Evolutionary conservation across 2,888 invertebrate species (phyloP).

Genomic region (Stenoptilia bipunctidactyla): DNA sequence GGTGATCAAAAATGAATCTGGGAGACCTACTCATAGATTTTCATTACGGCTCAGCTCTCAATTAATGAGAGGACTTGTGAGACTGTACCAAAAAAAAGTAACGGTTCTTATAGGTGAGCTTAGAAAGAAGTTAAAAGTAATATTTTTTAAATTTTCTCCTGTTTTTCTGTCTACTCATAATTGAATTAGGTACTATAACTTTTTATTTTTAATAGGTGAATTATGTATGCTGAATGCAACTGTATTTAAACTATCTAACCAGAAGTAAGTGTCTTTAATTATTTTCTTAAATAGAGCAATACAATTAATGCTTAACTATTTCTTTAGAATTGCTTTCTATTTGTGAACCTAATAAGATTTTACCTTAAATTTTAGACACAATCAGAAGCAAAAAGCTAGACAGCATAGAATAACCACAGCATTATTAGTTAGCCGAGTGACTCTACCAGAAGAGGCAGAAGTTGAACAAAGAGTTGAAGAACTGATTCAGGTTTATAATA

Average conservation of each 20-base stretch:
- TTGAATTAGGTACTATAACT: too few relatives aligned
- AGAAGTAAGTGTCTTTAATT: conserved; percentile 34
- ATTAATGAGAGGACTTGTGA: conserved; percentile 44
- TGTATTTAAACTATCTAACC: conserved; percentile 39
- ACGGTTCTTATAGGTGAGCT: conserved; percentile 38
- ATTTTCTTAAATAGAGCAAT: too few relatives aligned
- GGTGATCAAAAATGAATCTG: conserved; percentile 49
- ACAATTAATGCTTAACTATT: too few relatives aligned
- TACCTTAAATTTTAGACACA: conserved; percentile 20
- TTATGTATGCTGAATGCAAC: conserved; percentile 50
- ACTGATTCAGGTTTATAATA: conserved; percentile 35
- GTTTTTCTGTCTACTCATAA: too few relatives aligned
- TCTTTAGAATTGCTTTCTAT: too few relatives aligned
- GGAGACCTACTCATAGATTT: conserved; percentile 42
- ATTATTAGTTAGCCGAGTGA: not conserved
- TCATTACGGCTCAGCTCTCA: conserved; percentile 56
- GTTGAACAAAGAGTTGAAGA: conserved; percentile 36
- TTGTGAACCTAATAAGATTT: too few relatives aligned
- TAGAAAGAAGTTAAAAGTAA: not conserved
- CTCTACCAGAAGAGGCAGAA: conserved; percentile 23
- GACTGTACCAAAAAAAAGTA: conserved; percentile 48
- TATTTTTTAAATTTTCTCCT: too few relatives aligned
- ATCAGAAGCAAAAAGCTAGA: too few relatives aligned
- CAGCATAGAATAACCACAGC: too few relatives aligned
- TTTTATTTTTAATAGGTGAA: conserved; percentile 29